These are phyloP conservation scores for Drosophila acutilabella DNA, from an alignment of 2,888 invertebrate genomes.

Conservation along the genomic window DNA sequence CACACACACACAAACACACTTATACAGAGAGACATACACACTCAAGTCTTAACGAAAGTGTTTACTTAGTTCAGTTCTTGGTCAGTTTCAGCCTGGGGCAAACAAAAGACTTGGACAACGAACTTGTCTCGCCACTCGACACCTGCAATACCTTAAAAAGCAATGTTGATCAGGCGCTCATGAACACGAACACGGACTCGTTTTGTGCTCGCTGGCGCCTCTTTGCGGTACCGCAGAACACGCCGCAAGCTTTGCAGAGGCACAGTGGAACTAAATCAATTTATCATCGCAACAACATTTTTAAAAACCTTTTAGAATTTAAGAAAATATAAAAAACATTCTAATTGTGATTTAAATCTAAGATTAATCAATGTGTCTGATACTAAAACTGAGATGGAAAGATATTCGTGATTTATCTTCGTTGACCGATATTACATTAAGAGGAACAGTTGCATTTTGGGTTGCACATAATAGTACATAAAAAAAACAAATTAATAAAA, in stretches of 20 bases:
- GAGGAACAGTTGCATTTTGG: too few relatives aligned
- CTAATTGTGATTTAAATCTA: too few relatives aligned
- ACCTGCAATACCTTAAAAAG: constrained; percentile 76
- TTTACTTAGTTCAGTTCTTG: constrained; percentile 57
- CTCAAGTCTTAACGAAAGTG: constrained; percentile 65
- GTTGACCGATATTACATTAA: too few relatives aligned
- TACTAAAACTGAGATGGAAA: too few relatives aligned
- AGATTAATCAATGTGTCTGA: too few relatives aligned
- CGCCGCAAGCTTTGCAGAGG: constrained; percentile 1
- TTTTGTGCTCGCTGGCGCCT: constrained; percentile 40
- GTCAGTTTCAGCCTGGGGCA: constrained; percentile 21
- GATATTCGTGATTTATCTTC: too few relatives aligned
- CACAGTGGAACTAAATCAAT: neutral
- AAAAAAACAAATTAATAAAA: too few relatives aligned
- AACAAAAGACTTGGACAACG: constrained; percentile 76
- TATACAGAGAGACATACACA: constrained; percentile 11
- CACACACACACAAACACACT: constrained; percentile 4
- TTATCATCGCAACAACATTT: neutral
- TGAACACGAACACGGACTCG: constrained; percentile 31
- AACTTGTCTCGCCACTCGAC: constrained; percentile 61
- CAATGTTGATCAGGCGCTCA: constrained; percentile 73
- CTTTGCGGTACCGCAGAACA: constrained; percentile 45
- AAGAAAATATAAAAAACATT: too few relatives aligned
- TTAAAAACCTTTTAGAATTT: neutral
- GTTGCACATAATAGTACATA: too few relatives aligned